Evolutionary conservation across 2,113 vertebrate genomes (phyloP), one percentile per base, ranked within the genome.

Genomic region (Micronisus gabar): DNA sequence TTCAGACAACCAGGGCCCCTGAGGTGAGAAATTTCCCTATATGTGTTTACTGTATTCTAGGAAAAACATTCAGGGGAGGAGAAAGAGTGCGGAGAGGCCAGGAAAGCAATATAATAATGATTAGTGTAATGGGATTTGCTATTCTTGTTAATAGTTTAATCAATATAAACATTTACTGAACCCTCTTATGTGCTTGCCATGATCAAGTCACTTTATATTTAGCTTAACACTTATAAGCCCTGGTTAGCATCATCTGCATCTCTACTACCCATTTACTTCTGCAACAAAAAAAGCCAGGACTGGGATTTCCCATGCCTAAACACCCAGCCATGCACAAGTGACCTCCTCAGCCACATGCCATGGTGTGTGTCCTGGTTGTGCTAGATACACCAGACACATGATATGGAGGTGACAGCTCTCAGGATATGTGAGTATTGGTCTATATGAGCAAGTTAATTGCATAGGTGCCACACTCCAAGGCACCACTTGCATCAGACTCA

Each of bases 81-180:
- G 13, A 63, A 80, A 73, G 48, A 70, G 47, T 16, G 22, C 76
- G 5, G 36, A 76, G 20, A 86, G 71, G 47, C 32, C 50, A 83
- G 29, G 27, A 62, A 78, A 93, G 27, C 47, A 52, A 73, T 48
- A n/a, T 22, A 88, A 72, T 58, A 83, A 91, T 55, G n/a, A 93
- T 71, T 72, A 92, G 34, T 20, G 48, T 86, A 74, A 83, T 86
- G 52, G 59, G 76, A 84, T 96, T 96, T 94, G 75, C 79, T 93
- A 81, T 91, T 95, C 68, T 86, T 76, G 27, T 87, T 88, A 88
- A 76, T 27, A 48, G 55, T 78, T 95, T 85, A 81, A 97, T 95
- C 93, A 91, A 93, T 66, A 87, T 20, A 95, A 92, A 84, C 83
- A 80, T 82, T 84, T 74, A 79, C 27, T 84, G 70, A 92, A 56